phyloP scores from a whole-genome alignment of 2,113 vertebrate genomes.

The Opisthocomus hoazin region DNA sequence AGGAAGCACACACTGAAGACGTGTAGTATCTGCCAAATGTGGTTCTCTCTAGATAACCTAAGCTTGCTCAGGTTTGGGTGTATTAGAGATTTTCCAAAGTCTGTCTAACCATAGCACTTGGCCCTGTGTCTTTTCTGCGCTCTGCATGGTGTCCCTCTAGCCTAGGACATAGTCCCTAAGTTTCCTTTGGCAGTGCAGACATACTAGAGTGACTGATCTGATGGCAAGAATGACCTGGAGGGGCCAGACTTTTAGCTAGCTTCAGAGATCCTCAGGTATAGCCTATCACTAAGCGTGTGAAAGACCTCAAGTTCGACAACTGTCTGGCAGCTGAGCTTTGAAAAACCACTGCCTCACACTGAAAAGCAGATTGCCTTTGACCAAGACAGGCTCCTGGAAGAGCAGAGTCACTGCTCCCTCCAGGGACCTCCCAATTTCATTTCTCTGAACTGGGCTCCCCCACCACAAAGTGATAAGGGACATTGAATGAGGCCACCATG shows the following conservation, averaged over 20 bases:
- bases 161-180: not conserved
- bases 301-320: not conserved
- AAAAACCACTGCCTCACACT: not conserved
- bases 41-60: not conserved
- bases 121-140: not conserved
- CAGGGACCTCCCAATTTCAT: not conserved
- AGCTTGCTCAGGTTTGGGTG: not conserved
- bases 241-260: not conserved
- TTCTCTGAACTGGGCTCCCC: not conserved
- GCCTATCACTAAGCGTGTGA: not conserved
- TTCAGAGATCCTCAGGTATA: not conserved
- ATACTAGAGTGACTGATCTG: not conserved
- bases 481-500: not conserved
- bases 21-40: not conserved
- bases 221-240: not conserved
- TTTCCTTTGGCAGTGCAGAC: not conserved
- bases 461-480: not conserved
- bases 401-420: not conserved
- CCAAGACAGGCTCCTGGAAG: not conserved
- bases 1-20: accelerated
- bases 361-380: not conserved
- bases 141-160: not conserved
- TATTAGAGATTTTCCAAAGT: not conserved
- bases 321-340: not conserved
- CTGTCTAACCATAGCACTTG: not conserved